Conservation (phyloP, 2,797 vertebrate genomes). For the Petrocephalus sullivani region DNA sequence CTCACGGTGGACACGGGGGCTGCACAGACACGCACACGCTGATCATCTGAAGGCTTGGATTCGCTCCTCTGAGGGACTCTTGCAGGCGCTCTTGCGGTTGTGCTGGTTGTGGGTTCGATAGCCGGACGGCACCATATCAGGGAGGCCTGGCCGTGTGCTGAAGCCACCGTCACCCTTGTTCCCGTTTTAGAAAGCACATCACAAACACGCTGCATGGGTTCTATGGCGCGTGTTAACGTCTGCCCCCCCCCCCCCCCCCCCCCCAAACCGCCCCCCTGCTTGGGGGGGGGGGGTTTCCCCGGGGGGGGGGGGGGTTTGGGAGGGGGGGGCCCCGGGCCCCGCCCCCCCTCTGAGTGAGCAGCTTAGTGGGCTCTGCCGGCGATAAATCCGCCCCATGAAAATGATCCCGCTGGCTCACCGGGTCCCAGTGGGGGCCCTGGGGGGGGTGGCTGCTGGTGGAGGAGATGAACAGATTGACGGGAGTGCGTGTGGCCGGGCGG, state of each 20-base stretch:
- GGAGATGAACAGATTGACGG: slow-evolving; percentile 51
- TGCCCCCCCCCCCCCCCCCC: too few relatives aligned
- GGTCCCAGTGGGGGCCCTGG: background rate
- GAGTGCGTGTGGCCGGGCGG: slow-evolving; percentile 38
- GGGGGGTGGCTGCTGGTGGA: background rate
- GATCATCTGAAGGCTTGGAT: background rate
- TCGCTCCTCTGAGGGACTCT: background rate
- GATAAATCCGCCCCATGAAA: slow-evolving; percentile 45
- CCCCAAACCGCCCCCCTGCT: too few relatives aligned
- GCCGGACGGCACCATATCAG: background rate
- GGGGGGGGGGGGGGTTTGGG: too few relatives aligned
- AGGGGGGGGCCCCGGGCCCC: too few relatives aligned
- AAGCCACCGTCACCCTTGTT: background rate
- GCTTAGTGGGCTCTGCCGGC: slow-evolving; percentile 50
- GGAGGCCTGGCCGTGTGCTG: background rate
- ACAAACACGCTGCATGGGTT: background rate
- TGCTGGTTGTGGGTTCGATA: background rate
- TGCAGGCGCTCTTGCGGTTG: background rate
- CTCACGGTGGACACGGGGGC: background rate
- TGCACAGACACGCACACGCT: background rate
- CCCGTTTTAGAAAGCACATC: background rate
- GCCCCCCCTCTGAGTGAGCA: slow-evolving; percentile 33
- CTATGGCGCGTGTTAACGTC: background rate
- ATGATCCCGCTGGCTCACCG: slow-evolving; percentile 29
- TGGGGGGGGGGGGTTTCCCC: too few relatives aligned